These are phyloP conservation scores for Nephrocerus scutellatus DNA, from an alignment of 2,888 invertebrate genomes.

Conservation along the genomic window DNA sequence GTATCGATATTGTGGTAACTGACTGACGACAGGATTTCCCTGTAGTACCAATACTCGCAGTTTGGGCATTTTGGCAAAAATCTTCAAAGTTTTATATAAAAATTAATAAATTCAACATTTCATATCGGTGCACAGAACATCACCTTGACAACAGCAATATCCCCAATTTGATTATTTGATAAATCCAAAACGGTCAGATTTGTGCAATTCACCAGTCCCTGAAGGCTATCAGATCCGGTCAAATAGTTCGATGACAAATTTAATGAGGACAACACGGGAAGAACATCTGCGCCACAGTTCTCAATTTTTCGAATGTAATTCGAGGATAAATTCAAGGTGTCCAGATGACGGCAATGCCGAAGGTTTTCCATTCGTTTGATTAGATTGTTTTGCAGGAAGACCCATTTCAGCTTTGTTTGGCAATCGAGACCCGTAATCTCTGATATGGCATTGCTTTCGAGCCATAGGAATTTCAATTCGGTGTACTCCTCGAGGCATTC, in stretches of 20 bases:
- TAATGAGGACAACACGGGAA: slow-evolving; percentile 71
- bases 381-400: slow-evolving; percentile 85
- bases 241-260: slow-evolving; percentile 82
- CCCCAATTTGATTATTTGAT: slow-evolving; percentile 80
- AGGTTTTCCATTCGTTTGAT: slow-evolving; percentile 79
- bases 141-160: slow-evolving; percentile 69
- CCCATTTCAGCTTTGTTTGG: slow-evolving; percentile 66
- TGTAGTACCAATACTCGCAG: slow-evolving; percentile 75
- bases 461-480: slow-evolving; percentile 82
- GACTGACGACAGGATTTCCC: slow-evolving; percentile 82
- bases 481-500: slow-evolving; percentile 91
- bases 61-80: slow-evolving; percentile 61
- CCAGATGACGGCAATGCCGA: slow-evolving; percentile 60
- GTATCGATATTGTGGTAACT: slow-evolving; percentile 78
- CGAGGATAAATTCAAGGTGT: slow-evolving; percentile 79
- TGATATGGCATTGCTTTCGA: slow-evolving; percentile 85
- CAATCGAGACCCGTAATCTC: slow-evolving; percentile 77
- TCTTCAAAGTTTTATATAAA: slow-evolving; percentile 33
- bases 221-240: slow-evolving; percentile 47
- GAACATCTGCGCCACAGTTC: slow-evolving; percentile 63
- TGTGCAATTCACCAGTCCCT: slow-evolving; percentile 56
- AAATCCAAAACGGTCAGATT: slow-evolving; percentile 76
- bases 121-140: slow-evolving; percentile 8
- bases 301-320: slow-evolving; percentile 77
- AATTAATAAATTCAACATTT: not conserved